phyloP scores from a whole-genome alignment of 2,888 invertebrate genomes.

The Tenthredo scrophulariae region DNA sequence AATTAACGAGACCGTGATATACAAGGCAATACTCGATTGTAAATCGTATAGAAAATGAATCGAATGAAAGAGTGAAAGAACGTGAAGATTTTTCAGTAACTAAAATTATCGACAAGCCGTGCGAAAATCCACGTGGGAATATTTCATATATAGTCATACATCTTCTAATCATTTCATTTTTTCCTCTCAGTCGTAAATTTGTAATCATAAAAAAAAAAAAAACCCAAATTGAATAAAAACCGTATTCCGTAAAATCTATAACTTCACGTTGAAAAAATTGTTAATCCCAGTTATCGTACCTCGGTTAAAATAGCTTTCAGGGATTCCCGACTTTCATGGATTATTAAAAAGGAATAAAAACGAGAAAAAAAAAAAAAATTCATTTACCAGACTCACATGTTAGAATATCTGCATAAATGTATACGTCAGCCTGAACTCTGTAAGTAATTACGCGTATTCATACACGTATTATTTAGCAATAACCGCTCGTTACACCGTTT shows the following conservation, averaged over 20 bases:
- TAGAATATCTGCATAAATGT: not conserved
- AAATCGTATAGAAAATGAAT: not conserved
- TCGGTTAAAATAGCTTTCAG: not conserved
- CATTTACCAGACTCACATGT: not conserved
- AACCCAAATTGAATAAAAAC: too few relatives aligned
- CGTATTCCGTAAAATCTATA: not conserved
- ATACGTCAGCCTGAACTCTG: not conserved
- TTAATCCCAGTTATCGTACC: not conserved
- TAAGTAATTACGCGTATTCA: not conserved
- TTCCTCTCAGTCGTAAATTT: not conserved
- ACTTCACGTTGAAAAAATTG: not conserved
- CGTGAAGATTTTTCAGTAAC: not conserved
- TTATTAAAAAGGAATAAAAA: not conserved
- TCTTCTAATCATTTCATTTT: not conserved
- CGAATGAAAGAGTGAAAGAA: not conserved
- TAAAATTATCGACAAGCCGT: not conserved
- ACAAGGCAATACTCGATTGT: conserved; percentile 8
- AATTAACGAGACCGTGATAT: conserved; percentile 8
- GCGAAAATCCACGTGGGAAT: too few relatives aligned
- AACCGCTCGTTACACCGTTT: conserved; percentile 36
- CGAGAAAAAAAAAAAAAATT: not conserved
- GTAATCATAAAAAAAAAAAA: not conserved
- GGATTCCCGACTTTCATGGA: not conserved
- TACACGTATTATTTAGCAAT: conserved; percentile 22
- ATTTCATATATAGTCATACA: not conserved